These are phyloP conservation scores for Arctopsyche grandis DNA, from an alignment of 1,140 invertebrate genomes.

Conservation along the genomic window DNA sequence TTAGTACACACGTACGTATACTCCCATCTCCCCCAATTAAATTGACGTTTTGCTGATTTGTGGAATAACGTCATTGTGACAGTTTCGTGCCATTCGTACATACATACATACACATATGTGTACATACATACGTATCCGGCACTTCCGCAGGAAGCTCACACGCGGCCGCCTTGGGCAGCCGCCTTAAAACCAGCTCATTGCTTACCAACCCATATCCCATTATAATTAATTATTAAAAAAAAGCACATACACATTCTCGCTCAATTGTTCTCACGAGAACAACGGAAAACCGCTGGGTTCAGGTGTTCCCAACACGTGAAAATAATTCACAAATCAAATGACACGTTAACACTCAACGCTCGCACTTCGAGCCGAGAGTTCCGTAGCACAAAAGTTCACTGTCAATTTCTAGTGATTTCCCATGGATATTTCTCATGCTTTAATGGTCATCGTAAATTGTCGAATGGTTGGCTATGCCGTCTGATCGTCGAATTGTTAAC, in stretches of 20 bases:
- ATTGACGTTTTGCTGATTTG: background rate
- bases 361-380: too few relatives aligned
- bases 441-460: too few relatives aligned
- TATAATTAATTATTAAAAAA: slow-evolving; percentile 53
- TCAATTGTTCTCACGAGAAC: slow-evolving; percentile 51
- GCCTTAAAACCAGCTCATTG: slow-evolving; percentile 48
- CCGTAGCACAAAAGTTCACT: too few relatives aligned
- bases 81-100: background rate
- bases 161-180: background rate
- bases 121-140: background rate
- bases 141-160: slow-evolving; percentile 42
- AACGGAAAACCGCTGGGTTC: slow-evolving; percentile 9
- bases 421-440: too few relatives aligned
- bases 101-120: background rate
- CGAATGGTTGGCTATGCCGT: too few relatives aligned
- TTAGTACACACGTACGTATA: too few relatives aligned
- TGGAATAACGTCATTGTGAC: background rate
- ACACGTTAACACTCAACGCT: too few relatives aligned
- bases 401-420: too few relatives aligned
- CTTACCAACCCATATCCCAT: slow-evolving; percentile 51
- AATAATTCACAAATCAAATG: too few relatives aligned
- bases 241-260: slow-evolving; percentile 30
- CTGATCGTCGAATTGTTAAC: too few relatives aligned
- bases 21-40: too few relatives aligned
- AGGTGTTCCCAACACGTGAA: background rate